Base-by-base conservation (phyloP, 2,888 invertebrate genomes). In the Nowickia ferox region DNA sequence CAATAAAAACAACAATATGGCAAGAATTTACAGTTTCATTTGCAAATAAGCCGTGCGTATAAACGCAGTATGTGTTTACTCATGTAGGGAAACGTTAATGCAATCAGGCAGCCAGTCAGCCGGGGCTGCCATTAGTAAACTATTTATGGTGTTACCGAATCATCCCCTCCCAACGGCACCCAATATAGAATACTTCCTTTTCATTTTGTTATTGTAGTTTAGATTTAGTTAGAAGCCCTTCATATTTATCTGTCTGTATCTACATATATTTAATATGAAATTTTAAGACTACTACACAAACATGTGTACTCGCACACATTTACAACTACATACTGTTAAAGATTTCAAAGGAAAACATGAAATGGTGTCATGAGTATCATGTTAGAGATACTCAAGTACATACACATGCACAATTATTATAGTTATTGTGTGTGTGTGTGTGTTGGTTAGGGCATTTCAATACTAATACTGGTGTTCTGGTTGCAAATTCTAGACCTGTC, bases 401-500 rank as follows among this genome's bases (percentile, higher is more conserved):
- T 78, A 15, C 44, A 51, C 42, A 44, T 19, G 44, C 17, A 9
- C 17, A 30, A 6, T 15, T 6, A 48, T 38, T 51, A n/a, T 30
- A 9, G 2, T 10, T 30, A 13, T 0, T 11, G 0, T 38, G 30
- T 30, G 30, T 53, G 15, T 38, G 2, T 30, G 30, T 53, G 48
- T 61, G 53, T 48, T 15, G 46, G 46, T 48, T 30, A 6, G 17
- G 48, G n/a, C 15, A 46, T 69, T 69, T 59, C 42, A 68, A 42
- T 71, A 42, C 9, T 13, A 13, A 42, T 71, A 42, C 9, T 13
- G 9, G 46, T 77, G 46, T 77, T 38, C 44, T 55, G 22, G 63
- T 76, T 77, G 48, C 76, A 82, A 85, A 78, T 65, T 57, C 57
- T 51, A 79, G 48, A 75, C 75, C 82, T 83, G 83, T 76, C 85